Evolutionary conservation across 1,140 invertebrate genomes (phyloP).

Genomic region (Lordiphosa clarofinis): DNA sequence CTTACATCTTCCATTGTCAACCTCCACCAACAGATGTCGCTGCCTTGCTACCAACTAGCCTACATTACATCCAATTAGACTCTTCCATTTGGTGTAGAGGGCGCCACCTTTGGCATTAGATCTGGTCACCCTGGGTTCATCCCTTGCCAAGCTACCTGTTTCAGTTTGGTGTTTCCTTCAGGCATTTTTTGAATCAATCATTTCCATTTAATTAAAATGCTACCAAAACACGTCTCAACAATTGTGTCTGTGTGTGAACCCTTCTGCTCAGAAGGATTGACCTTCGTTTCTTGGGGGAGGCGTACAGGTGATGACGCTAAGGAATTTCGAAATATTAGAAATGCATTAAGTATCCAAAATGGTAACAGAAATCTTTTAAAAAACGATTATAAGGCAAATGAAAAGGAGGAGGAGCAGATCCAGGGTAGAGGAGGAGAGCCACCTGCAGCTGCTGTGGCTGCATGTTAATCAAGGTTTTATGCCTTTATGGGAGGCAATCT

Average conservation of each 20-base stretch:
- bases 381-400: constrained; percentile 38
- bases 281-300: constrained; percentile 17
- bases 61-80: constrained; percentile 33
- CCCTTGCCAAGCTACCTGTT: constrained; percentile 21
- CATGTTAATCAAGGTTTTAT: constrained; percentile 66
- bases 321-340: constrained; percentile 60
- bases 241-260: neutral
- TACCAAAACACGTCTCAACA: constrained; percentile 55
- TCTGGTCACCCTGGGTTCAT: constrained; percentile 45
- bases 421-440: neutral
- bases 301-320: constrained; percentile 68
- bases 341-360: constrained; percentile 50
- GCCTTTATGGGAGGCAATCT: constrained; percentile 55
- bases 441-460: constrained; percentile 32
- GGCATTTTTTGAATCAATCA: constrained; percentile 69
- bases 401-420: constrained; percentile 22
- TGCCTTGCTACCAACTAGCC: neutral
- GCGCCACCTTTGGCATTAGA: constrained; percentile 18
- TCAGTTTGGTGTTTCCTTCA: constrained; percentile 32
- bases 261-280: neutral
- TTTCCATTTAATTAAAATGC: constrained; percentile 69
- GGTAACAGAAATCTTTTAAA: constrained; percentile 47
- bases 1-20: neutral
- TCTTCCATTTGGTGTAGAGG: constrained; percentile 14
- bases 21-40: constrained; percentile 43